phyloP scores from a whole-genome alignment of 1,140 invertebrate species.

The Zaprionus gabonicus region DNA sequence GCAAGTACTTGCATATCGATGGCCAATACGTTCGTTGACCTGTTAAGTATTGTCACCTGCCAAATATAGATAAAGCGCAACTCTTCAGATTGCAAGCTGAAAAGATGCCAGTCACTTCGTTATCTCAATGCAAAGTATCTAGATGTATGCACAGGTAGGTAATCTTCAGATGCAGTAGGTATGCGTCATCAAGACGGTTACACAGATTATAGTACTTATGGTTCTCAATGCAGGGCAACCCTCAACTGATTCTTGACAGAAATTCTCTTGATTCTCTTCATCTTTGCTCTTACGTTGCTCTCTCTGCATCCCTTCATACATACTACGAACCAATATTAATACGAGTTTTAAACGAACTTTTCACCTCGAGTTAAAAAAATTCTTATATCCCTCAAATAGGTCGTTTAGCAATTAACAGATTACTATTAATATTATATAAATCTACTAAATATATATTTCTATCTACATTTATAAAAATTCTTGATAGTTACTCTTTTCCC shows the following conservation, averaged over 20 bases:
- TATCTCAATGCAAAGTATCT: not conserved
- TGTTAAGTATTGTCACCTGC: not conserved
- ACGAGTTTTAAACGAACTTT: too few relatives aligned
- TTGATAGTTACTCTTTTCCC: too few relatives aligned
- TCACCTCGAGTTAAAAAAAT: too few relatives aligned
- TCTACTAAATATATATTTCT: too few relatives aligned
- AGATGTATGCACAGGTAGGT: not conserved
- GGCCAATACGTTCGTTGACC: not conserved
- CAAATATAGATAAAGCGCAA: slow-evolving; percentile 1
- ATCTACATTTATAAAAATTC: too few relatives aligned
- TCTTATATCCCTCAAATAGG: too few relatives aligned
- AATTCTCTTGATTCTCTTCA: not conserved
- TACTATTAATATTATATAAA: too few relatives aligned
- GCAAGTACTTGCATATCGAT: not conserved
- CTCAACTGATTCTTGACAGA: not conserved
- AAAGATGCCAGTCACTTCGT: not conserved
- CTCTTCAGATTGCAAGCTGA: not conserved
- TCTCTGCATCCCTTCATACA: not conserved
- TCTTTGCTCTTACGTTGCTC: not conserved
- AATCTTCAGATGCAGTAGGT: slow-evolving; percentile 12
- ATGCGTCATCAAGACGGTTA: slow-evolving; percentile 4
- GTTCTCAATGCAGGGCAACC: slow-evolving; percentile 10
- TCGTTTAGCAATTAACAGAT: too few relatives aligned
- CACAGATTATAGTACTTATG: not conserved
- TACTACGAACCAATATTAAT: too few relatives aligned